These are phyloP conservation scores for Geotrypetes seraphini DNA, from an alignment of 2,797 vertebrate genomes.

Conservation along the genomic window DNA sequence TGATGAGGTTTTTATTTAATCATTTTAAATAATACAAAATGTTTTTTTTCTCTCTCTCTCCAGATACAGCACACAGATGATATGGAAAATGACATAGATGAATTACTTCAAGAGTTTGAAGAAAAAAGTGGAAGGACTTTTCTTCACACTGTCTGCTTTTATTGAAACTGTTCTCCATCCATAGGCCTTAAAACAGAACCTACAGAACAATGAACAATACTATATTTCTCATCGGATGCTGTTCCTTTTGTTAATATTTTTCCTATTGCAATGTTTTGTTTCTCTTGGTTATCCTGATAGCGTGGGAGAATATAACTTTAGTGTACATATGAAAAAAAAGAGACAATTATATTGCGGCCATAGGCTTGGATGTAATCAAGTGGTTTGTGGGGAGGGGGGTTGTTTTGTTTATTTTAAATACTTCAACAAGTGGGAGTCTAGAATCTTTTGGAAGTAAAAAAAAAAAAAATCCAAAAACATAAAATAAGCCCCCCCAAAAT, in stretches of 20 bases:
- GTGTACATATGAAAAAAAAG: slow-evolving; percentile 33
- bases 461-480: no score
- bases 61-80: slow-evolving; percentile 96
- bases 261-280: slow-evolving; percentile 6
- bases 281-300: slow-evolving; percentile 23
- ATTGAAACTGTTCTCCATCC: slow-evolving; percentile 59
- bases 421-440: slow-evolving; percentile 26
- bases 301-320: slow-evolving; percentile 17
- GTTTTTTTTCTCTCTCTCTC: background rate
- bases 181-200: slow-evolving; percentile 38
- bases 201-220: background rate
- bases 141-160: slow-evolving; percentile 96
- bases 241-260: slow-evolving; percentile 10
- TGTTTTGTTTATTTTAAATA: background rate
- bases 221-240: background rate
- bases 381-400: no score
- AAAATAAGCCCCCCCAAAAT: no score
- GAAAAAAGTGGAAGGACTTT: slow-evolving; percentile 92
- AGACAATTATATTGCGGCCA: slow-evolving; percentile 15
- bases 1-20: no score
- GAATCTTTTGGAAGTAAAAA: no score
- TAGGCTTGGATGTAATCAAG: no score
- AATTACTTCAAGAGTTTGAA: slow-evolving; percentile 93
- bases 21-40: no score
- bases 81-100: slow-evolving; percentile 97